phyloP scores from a whole-genome alignment of 2,888 invertebrate species.

The Gortyna flavago region DNA sequence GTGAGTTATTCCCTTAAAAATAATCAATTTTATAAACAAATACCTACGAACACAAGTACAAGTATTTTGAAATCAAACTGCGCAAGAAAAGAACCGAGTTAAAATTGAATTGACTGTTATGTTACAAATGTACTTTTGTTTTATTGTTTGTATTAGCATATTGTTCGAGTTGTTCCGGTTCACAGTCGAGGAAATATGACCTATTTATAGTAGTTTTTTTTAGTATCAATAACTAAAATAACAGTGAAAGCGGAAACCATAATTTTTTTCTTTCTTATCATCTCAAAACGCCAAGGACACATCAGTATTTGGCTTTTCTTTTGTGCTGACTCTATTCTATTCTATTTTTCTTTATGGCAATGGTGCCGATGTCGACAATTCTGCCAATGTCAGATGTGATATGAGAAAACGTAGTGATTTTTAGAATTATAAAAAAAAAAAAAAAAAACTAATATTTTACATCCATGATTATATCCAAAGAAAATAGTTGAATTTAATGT shows the following conservation, averaged over 20 bases:
- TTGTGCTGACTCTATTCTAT: too few species aligned
- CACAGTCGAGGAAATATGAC: background rate
- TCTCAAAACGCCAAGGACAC: conserved; percentile 1
- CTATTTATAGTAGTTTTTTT: background rate
- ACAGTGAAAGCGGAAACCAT: background rate
- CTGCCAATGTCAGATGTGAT: too few species aligned
- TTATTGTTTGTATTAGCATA: conserved; percentile 25
- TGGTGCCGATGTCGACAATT: too few species aligned
- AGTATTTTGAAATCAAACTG: background rate
- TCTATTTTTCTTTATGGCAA: too few species aligned
- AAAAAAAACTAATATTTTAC: too few species aligned
- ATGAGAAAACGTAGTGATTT: too few species aligned
- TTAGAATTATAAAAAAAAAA: too few species aligned
- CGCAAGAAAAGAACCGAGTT: background rate
- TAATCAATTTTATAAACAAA: background rate
- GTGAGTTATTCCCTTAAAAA: background rate
- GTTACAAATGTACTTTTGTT: background rate
- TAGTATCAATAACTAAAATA: conserved; percentile 13
- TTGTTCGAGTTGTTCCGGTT: too few species aligned
- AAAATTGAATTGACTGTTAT: background rate
- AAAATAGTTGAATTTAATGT: too few species aligned
- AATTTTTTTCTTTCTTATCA: conserved; percentile 22
- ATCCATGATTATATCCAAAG: too few species aligned
- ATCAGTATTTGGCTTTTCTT: conserved; percentile 19
- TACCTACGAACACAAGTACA: background rate